Conservation (phyloP, 2,888 invertebrate genomes). For the Mimumesa dahlbomi region DNA sequence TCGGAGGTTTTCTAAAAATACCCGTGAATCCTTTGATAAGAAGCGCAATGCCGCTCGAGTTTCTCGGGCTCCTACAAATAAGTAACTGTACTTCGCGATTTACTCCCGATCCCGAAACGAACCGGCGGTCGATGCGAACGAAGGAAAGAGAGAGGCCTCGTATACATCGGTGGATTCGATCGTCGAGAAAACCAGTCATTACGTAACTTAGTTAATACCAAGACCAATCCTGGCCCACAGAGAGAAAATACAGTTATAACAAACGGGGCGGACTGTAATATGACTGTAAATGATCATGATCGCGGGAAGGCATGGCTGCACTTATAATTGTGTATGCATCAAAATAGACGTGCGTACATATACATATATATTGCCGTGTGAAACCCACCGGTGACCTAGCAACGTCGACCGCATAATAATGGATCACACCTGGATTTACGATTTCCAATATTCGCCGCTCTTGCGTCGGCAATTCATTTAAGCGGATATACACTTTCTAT, state of each 20-base stretch:
- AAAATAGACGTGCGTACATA: too few species aligned
- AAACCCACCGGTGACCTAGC: slow-evolving; percentile 38
- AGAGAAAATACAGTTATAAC: slow-evolving; percentile 53
- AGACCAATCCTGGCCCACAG: slow-evolving; percentile 27
- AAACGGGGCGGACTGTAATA: slow-evolving; percentile 17
- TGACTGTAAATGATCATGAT: too few species aligned
- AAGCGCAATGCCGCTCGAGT: slow-evolving; percentile 29
- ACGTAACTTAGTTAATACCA: slow-evolving; percentile 62
- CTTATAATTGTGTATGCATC: too few species aligned
- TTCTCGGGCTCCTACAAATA: slow-evolving; percentile 55
- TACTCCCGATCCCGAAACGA: slow-evolving; percentile 35
- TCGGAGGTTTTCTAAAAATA: too few species aligned
- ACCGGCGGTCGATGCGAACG: slow-evolving; percentile 4
- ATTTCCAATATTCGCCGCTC: not conserved
- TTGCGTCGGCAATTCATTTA: too few species aligned
- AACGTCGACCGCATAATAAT: slow-evolving; percentile 10
- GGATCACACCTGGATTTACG: not conserved
- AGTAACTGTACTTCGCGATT: slow-evolving; percentile 65
- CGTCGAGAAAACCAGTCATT: slow-evolving; percentile 61
- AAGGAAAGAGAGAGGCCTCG: slow-evolving; percentile 32
- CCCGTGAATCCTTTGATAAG: too few species aligned
- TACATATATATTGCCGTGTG: too few species aligned
- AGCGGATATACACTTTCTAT: too few species aligned
- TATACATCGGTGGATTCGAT: slow-evolving; percentile 48
- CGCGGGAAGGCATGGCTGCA: not conserved